Base-by-base conservation (phyloP, 2,888 invertebrate genomes). In the Meiosimyza decipiens region DNA sequence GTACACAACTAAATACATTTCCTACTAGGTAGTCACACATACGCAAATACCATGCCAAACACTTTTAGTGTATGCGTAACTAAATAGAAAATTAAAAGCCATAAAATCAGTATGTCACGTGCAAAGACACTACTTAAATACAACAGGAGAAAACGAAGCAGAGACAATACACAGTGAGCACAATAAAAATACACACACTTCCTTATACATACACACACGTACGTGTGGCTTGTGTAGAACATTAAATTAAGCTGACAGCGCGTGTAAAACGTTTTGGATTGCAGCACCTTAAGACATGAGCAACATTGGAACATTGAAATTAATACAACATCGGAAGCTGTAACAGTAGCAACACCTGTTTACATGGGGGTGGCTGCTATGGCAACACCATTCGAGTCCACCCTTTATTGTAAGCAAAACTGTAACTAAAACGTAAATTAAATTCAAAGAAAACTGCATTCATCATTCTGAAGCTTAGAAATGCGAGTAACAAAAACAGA, bases 61-160 rank as follows among this genome's bases (percentile, higher is more conserved):
- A 80, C 79, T 82, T 81, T 82, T 79, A 83, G 82, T 82, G 50
- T 71, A 80, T 77, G 67, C 79, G 79, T 79, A 80, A 80, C 82
- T 80, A 79, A 83, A 82, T 78, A 77, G 79, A 80, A 84, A 83
- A 82, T 84, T 82, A 84, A 83, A 84, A 80, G 80, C 81, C 78
- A 84, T 84, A 82, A 82, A 84, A 80, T 83, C 79, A 75, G 69
- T 77, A 80, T 80, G 82, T 82, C 84, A 84, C 83, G 84, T 82
- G 83, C 81, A 76, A 81, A 79, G 79, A 76, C 77, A 76, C 13
- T 47, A 57, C 16, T n/a, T 13, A 54, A 64, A 28, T 16, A 11
- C 16, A 51, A 49, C 18, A 55, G 40, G 16, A 18, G 16, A 63
- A n/a, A 40, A 13, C 15, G 62, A 15, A 28, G 15, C 7, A 28